A percentile compares a stretch with the other conserved stretches of the same genome.
Conservation (phyloP, 2,113 vertebrate genomes). For the Semicossyphus pulcher region DNA sequence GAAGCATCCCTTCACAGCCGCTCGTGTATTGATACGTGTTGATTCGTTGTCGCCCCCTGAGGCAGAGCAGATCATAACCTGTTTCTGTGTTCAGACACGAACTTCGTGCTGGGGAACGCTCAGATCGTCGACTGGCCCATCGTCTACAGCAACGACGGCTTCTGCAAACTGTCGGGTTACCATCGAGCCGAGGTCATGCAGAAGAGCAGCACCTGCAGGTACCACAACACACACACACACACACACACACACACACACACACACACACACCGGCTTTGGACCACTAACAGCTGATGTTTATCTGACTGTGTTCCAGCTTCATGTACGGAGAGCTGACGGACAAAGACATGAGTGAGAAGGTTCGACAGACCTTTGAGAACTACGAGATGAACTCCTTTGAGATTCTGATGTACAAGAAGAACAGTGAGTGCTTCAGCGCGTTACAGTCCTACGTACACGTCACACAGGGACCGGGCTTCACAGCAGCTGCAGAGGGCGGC, state of each 20-base stretch:
- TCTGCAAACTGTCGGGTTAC: constrained; percentile 96
- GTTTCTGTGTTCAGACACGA: constrained; percentile 87
- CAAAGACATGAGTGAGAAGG: constrained; percentile 92
- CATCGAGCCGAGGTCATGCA: constrained; percentile 99
- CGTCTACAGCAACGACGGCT: constrained; percentile 98
- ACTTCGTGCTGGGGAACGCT: constrained; percentile 97
- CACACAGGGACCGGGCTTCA: too few relatives aligned
- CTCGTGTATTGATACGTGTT: too few relatives aligned
- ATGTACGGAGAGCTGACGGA: constrained; percentile 98
- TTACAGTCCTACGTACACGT: not conserved
- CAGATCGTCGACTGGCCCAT: constrained; percentile 99
- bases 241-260: not conserved
- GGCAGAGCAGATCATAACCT: too few relatives aligned
- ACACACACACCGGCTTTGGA: not conserved
- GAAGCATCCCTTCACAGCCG: too few relatives aligned
- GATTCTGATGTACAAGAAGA: constrained; percentile 99
- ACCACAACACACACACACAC: constrained; percentile 26
- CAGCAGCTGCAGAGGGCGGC: too few relatives aligned
- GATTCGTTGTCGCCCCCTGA: too few relatives aligned
- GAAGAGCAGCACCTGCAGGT: constrained; percentile 99
- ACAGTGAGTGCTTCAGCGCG: constrained; percentile 86
- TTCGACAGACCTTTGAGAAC: constrained; percentile 94
- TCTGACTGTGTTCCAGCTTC: constrained; percentile 87
- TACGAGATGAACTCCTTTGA: constrained; percentile 98
- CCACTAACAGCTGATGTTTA: not conserved